Conservation (phyloP, 2,797 vertebrate genomes). For the Choloepus didactylus region DNA sequence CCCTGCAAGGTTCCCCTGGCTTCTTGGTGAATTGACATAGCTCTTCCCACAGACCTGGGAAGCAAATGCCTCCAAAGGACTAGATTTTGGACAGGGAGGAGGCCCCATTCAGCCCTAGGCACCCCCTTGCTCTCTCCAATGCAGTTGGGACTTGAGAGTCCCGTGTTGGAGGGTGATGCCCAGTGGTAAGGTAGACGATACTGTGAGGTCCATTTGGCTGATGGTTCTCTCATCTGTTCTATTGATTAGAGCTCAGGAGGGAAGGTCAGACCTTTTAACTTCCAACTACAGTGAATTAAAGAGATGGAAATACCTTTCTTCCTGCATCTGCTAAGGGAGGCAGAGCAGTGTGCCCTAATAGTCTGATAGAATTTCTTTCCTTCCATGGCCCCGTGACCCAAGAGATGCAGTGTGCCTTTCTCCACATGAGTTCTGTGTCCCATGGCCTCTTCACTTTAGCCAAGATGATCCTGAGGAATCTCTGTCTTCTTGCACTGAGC, state of each 20-base stretch:
- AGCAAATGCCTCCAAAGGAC: background rate
- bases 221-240: background rate
- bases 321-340: background rate
- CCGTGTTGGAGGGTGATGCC: background rate
- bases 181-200: background rate
- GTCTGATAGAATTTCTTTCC: background rate
- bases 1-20: background rate
- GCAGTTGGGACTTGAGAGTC: background rate
- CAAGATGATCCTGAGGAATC: background rate
- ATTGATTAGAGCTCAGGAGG: background rate
- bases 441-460: background rate
- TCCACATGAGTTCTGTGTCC: background rate
- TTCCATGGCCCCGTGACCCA: background rate
- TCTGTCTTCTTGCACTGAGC: background rate
- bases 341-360: background rate
- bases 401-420: background rate
- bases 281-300: background rate
- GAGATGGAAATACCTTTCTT: background rate
- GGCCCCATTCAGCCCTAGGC: background rate
- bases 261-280: background rate
- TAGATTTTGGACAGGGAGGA: background rate
- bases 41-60: background rate
- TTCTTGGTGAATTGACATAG: background rate
- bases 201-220: background rate
- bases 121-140: background rate